Conservation (phyloP, 2,113 vertebrate genomes). For the Hippocampus comes region DNA sequence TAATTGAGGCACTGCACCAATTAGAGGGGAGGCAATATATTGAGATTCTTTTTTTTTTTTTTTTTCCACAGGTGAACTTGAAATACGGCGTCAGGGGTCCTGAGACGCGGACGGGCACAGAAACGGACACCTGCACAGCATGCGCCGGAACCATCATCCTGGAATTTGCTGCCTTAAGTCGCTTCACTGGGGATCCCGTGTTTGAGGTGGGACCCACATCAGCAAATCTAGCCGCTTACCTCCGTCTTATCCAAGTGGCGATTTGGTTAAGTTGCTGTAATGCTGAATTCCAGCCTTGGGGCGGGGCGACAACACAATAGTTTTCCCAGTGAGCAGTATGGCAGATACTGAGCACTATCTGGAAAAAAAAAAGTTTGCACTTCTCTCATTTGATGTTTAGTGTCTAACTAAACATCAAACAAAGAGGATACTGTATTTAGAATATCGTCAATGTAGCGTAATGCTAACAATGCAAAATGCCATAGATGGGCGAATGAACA, state of each 20-base stretch:
- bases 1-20: not conserved
- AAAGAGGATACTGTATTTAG: too few relatives aligned
- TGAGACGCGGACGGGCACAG: conserved; percentile 90
- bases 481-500: too few relatives aligned
- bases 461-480: too few relatives aligned
- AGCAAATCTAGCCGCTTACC: not conserved
- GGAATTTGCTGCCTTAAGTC: conserved; percentile 96
- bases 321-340: too few relatives aligned
- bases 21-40: not conserved
- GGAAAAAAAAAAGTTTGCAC: too few relatives aligned
- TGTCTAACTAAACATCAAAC: too few relatives aligned
- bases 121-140: conserved; percentile 96
- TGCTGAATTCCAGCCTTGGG: too few relatives aligned
- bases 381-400: too few relatives aligned
- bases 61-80: conserved; percentile 83
- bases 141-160: conserved; percentile 97
- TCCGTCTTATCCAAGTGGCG: not conserved
- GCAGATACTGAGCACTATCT: too few relatives aligned
- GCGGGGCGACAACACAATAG: too few relatives aligned
- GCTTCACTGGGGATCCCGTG: conserved; percentile 90
- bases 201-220: conserved; percentile 82
- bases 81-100: conserved; percentile 90
- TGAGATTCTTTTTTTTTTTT: not conserved
- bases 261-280: too few relatives aligned
- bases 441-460: too few relatives aligned